A percentile compares a stretch with the other conserved stretches of the same genome.
phyloP scores from a whole-genome alignment of 1,140 invertebrate genomes.

The Zeugodacus cucurbitae region DNA sequence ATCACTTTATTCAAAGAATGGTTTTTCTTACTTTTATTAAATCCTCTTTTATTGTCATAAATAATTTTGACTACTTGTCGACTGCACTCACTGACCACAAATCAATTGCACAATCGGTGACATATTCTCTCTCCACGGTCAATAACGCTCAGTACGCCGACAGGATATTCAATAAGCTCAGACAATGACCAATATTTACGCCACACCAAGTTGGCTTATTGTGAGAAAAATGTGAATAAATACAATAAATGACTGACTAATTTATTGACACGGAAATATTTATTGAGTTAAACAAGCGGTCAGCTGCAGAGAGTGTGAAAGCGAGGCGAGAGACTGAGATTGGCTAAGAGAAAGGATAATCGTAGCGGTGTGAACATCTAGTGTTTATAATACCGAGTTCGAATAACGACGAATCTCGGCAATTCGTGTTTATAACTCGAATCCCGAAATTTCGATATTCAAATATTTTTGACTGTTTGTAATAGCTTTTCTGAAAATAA shows the following conservation, averaged over 20 bases:
- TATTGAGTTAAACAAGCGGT: background rate
- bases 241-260: constrained; percentile 32
- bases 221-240: background rate
- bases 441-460: no score
- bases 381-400: no score
- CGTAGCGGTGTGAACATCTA: no score
- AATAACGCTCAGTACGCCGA: background rate
- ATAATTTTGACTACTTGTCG: constrained; percentile 23
- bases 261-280: constrained; percentile 25
- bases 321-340: background rate
- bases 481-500: no score
- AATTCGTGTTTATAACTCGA: no score
- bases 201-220: background rate
- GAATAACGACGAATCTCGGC: no score
- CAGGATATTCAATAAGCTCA: background rate
- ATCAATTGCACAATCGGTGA: background rate
- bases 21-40: no score
- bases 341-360: background rate
- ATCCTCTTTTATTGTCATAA: background rate
- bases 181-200: background rate
- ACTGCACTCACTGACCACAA: background rate
- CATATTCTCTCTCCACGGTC: background rate
- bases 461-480: no score
- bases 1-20: no score
- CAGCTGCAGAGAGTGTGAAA: background rate